Evolutionary conservation across 2,797 vertebrate species (phyloP).

Genomic region (Anguilla anguilla): DNA sequence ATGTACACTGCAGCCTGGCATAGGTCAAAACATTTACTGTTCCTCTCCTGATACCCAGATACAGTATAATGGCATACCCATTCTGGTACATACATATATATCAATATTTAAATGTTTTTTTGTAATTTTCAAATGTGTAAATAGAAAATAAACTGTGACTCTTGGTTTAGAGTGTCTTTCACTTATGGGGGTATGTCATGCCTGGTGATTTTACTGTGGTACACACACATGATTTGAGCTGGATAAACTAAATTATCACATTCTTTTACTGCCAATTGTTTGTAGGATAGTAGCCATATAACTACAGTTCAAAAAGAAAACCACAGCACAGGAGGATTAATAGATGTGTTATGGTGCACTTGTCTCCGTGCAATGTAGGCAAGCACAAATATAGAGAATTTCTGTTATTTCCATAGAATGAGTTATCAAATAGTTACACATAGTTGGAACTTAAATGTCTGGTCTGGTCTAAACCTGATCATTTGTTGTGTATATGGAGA

Average conservation of each 20-base stretch:
- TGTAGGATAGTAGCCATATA: conserved; percentile 82
- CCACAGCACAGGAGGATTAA: conserved; percentile 42
- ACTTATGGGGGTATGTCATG: background rate
- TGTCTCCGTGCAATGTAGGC: conserved; percentile 32
- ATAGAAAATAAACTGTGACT: conserved; percentile 23
- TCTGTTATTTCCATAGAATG: background rate
- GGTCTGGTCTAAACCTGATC: background rate
- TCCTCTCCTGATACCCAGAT: background rate
- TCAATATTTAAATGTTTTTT: background rate
- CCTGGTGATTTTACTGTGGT: background rate
- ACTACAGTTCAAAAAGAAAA: conserved; percentile 20
- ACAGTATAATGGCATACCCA: background rate
- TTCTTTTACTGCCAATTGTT: conserved; percentile 73
- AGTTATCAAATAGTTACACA: background rate
- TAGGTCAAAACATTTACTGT: background rate
- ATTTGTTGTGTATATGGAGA: background rate
- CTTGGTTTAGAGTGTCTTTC: background rate
- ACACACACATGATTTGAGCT: conserved; percentile 12
- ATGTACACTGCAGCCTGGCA: background rate
- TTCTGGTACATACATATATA: background rate
- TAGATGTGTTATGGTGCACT: conserved; percentile 45
- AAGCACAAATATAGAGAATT: conserved; percentile 14
- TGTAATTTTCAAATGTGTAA: conserved; percentile 18
- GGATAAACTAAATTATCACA: conserved; percentile 37
- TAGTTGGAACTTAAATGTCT: background rate